Base-by-base conservation (phyloP, 2,888 invertebrate species). In the Furcula furcula region DNA sequence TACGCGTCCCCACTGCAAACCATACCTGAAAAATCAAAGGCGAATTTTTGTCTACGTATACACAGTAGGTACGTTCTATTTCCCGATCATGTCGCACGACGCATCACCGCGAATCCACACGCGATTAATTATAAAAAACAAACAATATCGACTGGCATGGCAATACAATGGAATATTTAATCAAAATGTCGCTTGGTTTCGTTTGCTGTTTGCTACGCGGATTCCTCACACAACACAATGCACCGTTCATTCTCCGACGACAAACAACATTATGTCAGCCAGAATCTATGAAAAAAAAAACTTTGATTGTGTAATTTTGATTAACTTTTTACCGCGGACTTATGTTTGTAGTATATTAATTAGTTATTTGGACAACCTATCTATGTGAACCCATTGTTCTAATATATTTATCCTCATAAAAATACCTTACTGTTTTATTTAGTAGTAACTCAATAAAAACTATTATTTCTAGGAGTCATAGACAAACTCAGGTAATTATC, bases 161-260 rank as follows among this genome's bases (percentile, higher is more conserved):
- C 85, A 81, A 79, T 80, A 77, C 76, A 74, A 59, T 63, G 71
- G 73, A 76, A 70, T 76, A n/a, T n/a, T n/a, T n/a, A 82, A 63
- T 56, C 82, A 86, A 86, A 85, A 85, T 86, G 85, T 85, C 86
- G 86, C 82, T 82, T 66, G 74, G 65, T 65, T 68, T 27, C 15
- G 15, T 27, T 55, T 10, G 10, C 4, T 22, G 22, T 3, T 55
- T 52, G 59, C 49, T 60, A 59, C 65, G 59, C 59, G 51, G 60
- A 67, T 63, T 66, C 61, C 60, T 74, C 71, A 71, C 20, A 20
- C 20, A 21, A 21, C 21, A 26, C 72, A 76, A 69, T 67, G 70
- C 65, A 66, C 69, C 72, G 72, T 75, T 76, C 74, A 75, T 76
- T 76, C 72, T 77, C 66, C 67, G 62, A 70, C 18, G 18, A 10